Evolutionary conservation across 2,888 invertebrate genomes (phyloP), one percentile per base, ranked within the genome.

Genomic region (Adelognathus sp.): DNA sequence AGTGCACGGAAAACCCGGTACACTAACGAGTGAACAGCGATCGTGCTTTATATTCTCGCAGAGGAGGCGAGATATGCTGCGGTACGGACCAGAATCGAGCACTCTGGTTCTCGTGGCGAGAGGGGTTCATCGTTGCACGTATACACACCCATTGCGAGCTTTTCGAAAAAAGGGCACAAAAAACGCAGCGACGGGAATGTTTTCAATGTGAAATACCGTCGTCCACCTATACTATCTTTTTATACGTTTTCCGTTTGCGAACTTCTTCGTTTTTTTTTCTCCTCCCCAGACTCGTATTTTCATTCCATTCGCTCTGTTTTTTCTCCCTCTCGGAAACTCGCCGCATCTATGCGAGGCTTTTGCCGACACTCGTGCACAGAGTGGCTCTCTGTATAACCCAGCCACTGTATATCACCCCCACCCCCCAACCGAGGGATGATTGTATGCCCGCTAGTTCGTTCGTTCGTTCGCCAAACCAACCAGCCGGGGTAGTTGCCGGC

Each of bases 181-280:
- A 82, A 74, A 73, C 24, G 14, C 44, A 81, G 70, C 82, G 64
- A 76, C 75, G 77, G 74, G 82, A 70, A 76, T 82, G 86, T 86
- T 88, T 86, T 87, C 85, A 87, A 89, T 86, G 87, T 86, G 86
- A 89, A 87, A 87, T 86, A 86, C 83, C 82, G 82, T 76, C 80
- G 64, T 60, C 60, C 41, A 54, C 52, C 60, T 70, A 52, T 69
- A 67, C 61, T 69, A 63, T 66, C 58, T 69, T 58, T 76, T 79
- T 79, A 75, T 81, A 66, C 66, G 73, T 64, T 70, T 74, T 41
- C 41, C 67, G 67, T 67, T 66, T 54, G 67, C 39, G 36, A 67
- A 27, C 24, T 21, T 56, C 44, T 46, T 29, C 41, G 29, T 31
- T 39, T 56, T 21, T 39, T 58, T 60, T 52, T 44, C 46, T 52